These are phyloP conservation scores for Aphaenogaster floridana DNA, from an alignment of 1,140 invertebrate species.

Conservation along the genomic window DNA sequence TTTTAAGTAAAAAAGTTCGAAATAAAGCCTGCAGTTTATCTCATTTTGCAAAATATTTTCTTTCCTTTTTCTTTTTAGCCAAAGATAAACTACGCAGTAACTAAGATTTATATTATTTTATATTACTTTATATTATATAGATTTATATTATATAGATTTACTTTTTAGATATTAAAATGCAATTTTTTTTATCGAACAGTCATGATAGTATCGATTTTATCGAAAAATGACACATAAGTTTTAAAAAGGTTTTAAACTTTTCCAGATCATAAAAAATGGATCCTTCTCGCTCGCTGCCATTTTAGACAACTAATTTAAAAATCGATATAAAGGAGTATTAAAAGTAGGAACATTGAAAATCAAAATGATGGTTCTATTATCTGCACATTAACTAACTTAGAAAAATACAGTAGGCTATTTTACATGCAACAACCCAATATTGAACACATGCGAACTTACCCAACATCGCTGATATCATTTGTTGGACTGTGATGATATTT, in stretches of 20 bases:
- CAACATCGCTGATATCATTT: not conserved
- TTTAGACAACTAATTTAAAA: not conserved
- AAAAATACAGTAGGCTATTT: not conserved
- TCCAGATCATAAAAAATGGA: not conserved
- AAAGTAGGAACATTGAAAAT: not conserved
- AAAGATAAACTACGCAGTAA: not conserved
- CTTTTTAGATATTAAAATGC: not conserved
- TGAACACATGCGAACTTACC: conserved; percentile 24
- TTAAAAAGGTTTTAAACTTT: not conserved
- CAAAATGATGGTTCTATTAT: not conserved
- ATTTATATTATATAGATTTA: not conserved
- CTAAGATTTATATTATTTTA: not conserved
- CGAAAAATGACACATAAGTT: not conserved
- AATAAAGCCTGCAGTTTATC: not conserved
- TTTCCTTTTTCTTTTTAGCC: not conserved
- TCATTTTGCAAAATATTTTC: not conserved
- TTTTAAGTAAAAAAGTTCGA: not conserved
- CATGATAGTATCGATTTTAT: not conserved
- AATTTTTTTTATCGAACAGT: not conserved
- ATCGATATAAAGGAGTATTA: not conserved
- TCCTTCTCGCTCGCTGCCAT: not conserved
- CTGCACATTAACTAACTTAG: not conserved
- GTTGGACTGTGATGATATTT: not conserved
- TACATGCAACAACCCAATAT: not conserved
- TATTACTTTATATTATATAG: not conserved